Evolutionary conservation across 2,113 vertebrate species (phyloP).

Genomic region (Bubo blakistoni): DNA sequence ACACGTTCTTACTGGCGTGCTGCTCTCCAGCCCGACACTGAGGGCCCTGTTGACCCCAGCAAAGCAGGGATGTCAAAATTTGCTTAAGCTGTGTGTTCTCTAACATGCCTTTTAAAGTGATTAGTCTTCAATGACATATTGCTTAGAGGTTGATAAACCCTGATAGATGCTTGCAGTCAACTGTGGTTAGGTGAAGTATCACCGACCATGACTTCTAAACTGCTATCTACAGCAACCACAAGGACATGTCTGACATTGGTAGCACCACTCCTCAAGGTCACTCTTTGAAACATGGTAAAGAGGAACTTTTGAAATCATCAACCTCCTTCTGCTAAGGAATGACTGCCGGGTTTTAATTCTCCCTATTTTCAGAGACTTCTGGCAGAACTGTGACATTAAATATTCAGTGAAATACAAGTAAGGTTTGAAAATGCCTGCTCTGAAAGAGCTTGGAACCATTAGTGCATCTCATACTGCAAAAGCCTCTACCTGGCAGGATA

Average conservation of each 20-base stretch:
- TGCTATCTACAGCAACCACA: neutral
- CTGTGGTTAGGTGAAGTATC: neutral
- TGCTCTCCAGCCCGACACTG: neutral
- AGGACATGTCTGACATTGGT: neutral
- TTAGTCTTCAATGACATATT: neutral
- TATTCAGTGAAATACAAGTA: constrained; percentile 58
- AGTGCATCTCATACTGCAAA: neutral
- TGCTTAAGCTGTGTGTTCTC: neutral
- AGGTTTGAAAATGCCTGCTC: constrained; percentile 31
- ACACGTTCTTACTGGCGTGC: neutral
- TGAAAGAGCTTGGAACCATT: constrained; percentile 2
- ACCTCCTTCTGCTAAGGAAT: neutral
- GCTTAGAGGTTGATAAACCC: neutral
- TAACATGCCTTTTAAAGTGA: neutral
- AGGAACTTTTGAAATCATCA: neutral
- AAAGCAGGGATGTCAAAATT: neutral
- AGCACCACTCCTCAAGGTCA: neutral
- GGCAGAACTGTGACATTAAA: constrained; percentile 56
- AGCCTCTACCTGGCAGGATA: neutral
- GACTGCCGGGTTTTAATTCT: neutral
- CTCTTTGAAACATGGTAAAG: neutral
- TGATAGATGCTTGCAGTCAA: neutral
- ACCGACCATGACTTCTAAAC: neutral
- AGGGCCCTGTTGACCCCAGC: neutral
- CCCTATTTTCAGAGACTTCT: constrained; percentile 27